Conservation (phyloP, 1,140 invertebrate genomes). For the Drepana arcuata region DNA sequence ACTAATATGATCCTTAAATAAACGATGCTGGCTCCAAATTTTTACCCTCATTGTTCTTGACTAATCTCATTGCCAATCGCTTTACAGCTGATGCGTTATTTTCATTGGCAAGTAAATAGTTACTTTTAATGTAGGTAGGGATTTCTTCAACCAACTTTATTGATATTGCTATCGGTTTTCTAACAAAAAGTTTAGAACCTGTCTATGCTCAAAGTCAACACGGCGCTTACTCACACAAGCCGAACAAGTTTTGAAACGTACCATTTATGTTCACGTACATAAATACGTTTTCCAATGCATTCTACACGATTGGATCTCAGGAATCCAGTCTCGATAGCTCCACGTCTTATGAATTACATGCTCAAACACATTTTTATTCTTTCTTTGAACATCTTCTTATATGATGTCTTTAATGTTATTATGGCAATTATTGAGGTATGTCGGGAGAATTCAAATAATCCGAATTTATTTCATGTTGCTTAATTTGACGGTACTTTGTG, state of each 20-base stretch:
- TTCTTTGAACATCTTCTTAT: neutral
- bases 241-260: conserved; percentile 30
- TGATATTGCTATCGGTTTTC: conserved; percentile 24
- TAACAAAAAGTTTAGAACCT: conserved; percentile 23
- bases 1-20: no score
- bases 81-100: no score
- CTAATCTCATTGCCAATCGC: no score
- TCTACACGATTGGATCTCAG: conserved; percentile 31
- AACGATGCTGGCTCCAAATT: no score
- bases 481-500: neutral
- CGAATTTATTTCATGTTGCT: neutral
- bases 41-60: no score
- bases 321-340: conserved; percentile 23
- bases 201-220: conserved; percentile 33
- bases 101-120: no score
- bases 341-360: conserved; percentile 9
- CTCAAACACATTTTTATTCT: conserved; percentile 8
- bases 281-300: conserved; percentile 38
- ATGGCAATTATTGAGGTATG: no score
- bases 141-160: conserved; percentile 35
- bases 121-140: no score
- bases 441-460: no score
- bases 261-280: conserved; percentile 11
- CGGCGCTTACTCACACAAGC: conserved; percentile 24
- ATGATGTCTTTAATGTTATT: conserved; percentile 1